Conservation (phyloP, 2,797 vertebrate species). For the Moxostoma hubbsi region DNA sequence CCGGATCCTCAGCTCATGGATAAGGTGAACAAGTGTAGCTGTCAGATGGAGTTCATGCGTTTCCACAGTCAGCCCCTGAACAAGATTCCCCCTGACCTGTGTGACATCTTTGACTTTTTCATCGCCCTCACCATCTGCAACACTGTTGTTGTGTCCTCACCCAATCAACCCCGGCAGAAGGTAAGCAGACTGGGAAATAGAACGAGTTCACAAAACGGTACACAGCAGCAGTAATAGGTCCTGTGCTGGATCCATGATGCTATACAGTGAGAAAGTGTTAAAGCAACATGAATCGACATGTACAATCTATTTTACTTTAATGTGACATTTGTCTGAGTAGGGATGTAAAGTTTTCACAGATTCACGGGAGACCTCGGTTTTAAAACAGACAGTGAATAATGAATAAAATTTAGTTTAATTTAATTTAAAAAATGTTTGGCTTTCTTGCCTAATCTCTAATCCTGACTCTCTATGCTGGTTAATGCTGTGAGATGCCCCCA, state of each 20-base stretch:
- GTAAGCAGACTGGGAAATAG: slow-evolving; percentile 62
- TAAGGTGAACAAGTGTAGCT: slow-evolving; percentile 91
- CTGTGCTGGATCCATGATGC: neutral
- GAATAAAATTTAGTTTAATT: too few species aligned
- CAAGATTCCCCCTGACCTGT: slow-evolving; percentile 87
- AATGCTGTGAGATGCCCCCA: too few species aligned
- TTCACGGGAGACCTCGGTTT: too few species aligned
- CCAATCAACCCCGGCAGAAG: slow-evolving; percentile 94
- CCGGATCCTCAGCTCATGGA: slow-evolving; percentile 92
- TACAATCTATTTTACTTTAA: too few species aligned
- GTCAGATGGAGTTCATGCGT: slow-evolving; percentile 83
- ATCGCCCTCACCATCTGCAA: slow-evolving; percentile 96
- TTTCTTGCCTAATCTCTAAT: neutral
- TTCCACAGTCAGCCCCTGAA: slow-evolving; percentile 82
- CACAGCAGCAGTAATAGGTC: neutral
- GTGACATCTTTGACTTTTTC: slow-evolving; percentile 93
- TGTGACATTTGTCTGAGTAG: too few species aligned
- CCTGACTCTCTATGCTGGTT: too few species aligned
- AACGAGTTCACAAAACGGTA: neutral
- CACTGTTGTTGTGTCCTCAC: slow-evolving; percentile 94
- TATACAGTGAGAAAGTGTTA: neutral
- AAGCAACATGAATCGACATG: too few species aligned
- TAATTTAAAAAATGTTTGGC: too few species aligned
- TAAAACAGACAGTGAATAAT: too few species aligned
- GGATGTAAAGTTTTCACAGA: too few species aligned